Percentiles rank a stretch among this genome's conserved stretches.
phyloP scores from a whole-genome alignment of 2,888 invertebrate genomes.

The Clunio marinus region DNA sequence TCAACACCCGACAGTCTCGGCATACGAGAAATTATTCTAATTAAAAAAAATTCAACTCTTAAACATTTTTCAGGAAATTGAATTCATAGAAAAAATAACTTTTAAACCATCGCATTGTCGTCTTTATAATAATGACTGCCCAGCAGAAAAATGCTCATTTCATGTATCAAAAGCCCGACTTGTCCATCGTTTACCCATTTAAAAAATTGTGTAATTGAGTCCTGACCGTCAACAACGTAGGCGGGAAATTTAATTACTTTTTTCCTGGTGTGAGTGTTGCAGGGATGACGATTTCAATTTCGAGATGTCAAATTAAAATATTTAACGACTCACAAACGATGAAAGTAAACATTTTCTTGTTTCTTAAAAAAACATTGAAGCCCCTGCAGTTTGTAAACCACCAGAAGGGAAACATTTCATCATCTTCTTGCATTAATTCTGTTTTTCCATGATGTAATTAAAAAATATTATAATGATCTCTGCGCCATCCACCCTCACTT shows the following conservation, averaged over 20 bases:
- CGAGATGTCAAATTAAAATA: neutral
- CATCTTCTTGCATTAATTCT: slow-evolving; percentile 21
- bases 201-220: slow-evolving; percentile 6
- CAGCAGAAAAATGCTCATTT: neutral
- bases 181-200: neutral
- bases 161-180: too few relatives aligned
- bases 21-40: slow-evolving; percentile 15
- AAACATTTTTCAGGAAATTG: neutral
- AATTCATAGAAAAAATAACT: too few relatives aligned
- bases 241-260: neutral
- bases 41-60: slow-evolving; percentile 4
- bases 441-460: slow-evolving; percentile 21
- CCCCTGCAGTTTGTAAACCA: neutral
- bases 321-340: neutral
- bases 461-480: slow-evolving; percentile 38
- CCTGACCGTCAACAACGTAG: neutral
- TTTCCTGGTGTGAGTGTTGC: neutral
- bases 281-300: neutral
- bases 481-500: slow-evolving; percentile 15
- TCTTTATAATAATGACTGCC: neutral
- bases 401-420: slow-evolving; percentile 7
- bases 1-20: neutral
- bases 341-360: neutral
- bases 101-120: too few relatives aligned
- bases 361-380: neutral